Conservation (phyloP, 2,888 invertebrate species). For the Protophormia terraenovae region DNA sequence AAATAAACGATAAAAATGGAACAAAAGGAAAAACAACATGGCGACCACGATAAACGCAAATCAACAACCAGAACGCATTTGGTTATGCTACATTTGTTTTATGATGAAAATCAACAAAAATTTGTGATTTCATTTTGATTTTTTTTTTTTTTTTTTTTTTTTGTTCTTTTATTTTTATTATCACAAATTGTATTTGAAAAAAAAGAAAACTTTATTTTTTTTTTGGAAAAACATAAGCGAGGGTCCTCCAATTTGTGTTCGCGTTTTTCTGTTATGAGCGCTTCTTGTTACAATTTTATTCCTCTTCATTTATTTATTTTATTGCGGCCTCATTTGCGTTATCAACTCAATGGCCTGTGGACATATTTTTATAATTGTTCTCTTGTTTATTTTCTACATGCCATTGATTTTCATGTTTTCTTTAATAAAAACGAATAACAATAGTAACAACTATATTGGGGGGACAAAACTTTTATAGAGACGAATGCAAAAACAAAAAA, state of each 20-base stretch:
- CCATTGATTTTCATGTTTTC: constrained; percentile 77
- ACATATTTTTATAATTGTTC: constrained; percentile 78
- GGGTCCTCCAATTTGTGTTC: not conserved
- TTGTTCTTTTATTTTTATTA: constrained; percentile 19
- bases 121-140: no score
- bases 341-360: constrained; percentile 79
- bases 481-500: not conserved
- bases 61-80: constrained; percentile 64
- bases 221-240: not conserved
- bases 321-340: constrained; percentile 80
- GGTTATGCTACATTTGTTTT: constrained; percentile 70
- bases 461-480: not conserved
- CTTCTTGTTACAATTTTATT: constrained; percentile 8
- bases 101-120: constrained; percentile 60
- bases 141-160: not conserved
- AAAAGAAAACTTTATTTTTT: constrained; percentile 4
- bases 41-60: constrained; percentile 56
- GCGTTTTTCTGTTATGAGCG: not conserved
- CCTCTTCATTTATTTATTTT: constrained; percentile 79
- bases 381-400: constrained; percentile 54
- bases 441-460: not conserved
- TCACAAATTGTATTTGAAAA: constrained; percentile 11
- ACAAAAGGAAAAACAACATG: constrained; percentile 37
- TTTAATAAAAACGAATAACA: constrained; percentile 20
- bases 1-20: not conserved